A percentile compares a stretch with the other conserved stretches of the same genome.
Evolutionary conservation across 2,888 invertebrate species (phyloP).

Genomic region (Siphonodentalium dalli): DNA sequence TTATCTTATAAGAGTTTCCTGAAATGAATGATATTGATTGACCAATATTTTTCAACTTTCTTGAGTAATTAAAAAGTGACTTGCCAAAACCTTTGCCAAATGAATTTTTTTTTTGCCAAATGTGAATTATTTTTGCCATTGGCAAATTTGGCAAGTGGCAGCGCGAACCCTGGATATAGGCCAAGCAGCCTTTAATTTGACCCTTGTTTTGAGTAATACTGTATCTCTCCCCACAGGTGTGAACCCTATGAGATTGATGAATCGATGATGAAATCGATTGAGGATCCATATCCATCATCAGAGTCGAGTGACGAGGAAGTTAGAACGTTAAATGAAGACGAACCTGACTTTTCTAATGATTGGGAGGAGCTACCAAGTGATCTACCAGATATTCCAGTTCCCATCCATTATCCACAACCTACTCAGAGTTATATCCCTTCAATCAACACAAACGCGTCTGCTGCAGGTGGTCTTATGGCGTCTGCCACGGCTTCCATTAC

Average conservation of each 20-base stretch:
- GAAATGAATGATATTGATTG: no score
- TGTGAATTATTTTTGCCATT: no score
- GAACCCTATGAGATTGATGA: constrained; percentile 68
- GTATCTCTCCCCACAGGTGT: constrained; percentile 28
- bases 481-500: constrained; percentile 84
- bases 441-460: no score
- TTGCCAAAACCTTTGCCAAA: no score
- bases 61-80: no score
- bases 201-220: constrained; percentile 7
- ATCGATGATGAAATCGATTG: constrained; percentile 71
- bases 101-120: no score
- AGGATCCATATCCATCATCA: constrained; percentile 67
- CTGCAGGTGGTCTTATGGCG: constrained; percentile 79
- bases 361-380: constrained; percentile 76
- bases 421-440: no score
- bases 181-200: no score
- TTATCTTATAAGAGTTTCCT: no score
- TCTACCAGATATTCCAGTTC: constrained; percentile 37
- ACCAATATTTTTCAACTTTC: no score
- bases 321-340: constrained; percentile 69
- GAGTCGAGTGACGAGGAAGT: constrained; percentile 70
- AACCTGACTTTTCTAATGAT: constrained; percentile 74
- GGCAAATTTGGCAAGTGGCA: no score
- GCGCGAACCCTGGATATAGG: no score
- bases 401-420: constrained; percentile 8